Evolutionary conservation across 2,797 vertebrate genomes (phyloP).

Genomic region (Tenualosa ilisha): DNA sequence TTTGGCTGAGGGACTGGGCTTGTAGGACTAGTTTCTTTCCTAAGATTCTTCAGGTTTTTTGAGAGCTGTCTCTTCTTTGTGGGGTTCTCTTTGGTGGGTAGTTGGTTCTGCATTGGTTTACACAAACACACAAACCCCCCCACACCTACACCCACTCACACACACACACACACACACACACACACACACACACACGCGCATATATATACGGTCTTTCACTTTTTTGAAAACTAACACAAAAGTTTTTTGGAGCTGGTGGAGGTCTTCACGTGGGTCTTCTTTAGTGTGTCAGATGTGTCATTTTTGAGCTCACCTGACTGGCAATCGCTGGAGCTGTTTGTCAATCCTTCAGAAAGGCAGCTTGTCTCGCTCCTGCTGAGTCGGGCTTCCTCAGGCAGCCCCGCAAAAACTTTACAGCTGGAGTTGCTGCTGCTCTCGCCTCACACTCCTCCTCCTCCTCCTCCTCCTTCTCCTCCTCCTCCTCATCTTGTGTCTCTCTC

Average conservation of each 20-base stretch:
- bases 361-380: constrained; percentile 63
- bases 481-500: constrained; percentile 22
- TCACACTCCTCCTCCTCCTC: background rate
- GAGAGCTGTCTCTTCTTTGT: background rate
- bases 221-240: constrained; percentile 26
- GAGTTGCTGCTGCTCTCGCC: background rate
- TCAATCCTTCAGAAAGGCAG: constrained; percentile 72
- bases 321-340: constrained; percentile 65
- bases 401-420: background rate
- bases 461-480: constrained; percentile 36
- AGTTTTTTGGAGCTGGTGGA: background rate
- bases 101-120: background rate
- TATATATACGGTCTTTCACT: background rate
- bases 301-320: constrained; percentile 67
- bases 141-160: background rate
- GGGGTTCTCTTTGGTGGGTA: background rate
- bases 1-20: background rate
- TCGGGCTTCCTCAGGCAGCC: background rate
- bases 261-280: background rate
- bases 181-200: background rate
- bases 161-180: background rate
- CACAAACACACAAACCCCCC: constrained; percentile 28
- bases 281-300: constrained; percentile 52
- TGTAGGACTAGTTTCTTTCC: background rate
- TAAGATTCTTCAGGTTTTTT: background rate